Percentiles rank a stretch among this genome's conserved stretches.
Evolutionary conservation across 2,888 invertebrate species (phyloP).

Genomic region (Crossocerus cetratus): DNA sequence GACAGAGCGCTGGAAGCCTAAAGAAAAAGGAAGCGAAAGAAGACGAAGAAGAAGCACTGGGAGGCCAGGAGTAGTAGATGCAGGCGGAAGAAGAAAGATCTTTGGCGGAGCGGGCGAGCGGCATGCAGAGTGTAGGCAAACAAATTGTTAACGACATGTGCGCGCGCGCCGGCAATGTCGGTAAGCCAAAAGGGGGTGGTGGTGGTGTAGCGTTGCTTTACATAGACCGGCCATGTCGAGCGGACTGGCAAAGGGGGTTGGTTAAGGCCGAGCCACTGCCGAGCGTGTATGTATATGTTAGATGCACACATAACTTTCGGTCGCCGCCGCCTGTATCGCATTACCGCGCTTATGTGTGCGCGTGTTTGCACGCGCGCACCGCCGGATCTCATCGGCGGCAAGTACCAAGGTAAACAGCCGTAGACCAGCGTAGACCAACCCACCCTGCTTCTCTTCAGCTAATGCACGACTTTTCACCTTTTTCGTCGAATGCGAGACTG

Average conservation of each 20-base stretch:
- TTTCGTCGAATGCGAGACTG: constrained; percentile 28
- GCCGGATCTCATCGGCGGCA: constrained; percentile 40
- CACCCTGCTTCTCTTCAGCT: constrained; percentile 15
- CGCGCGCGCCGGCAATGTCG: background rate
- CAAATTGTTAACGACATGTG: constrained; percentile 46
- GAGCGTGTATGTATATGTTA: background rate
- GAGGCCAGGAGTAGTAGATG: too few species aligned
- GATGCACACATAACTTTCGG: constrained; percentile 9
- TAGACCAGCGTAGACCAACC: constrained; percentile 24
- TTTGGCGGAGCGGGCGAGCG: constrained; percentile 38
- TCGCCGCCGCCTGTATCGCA: constrained; percentile 17
- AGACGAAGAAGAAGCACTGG: background rate
- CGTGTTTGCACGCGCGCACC: too few species aligned
- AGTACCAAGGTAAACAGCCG: constrained; percentile 49
- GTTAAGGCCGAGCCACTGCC: background rate
- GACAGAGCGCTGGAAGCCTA: too few species aligned
- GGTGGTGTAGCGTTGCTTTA: background rate
- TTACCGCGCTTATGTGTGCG: constrained; percentile 26
- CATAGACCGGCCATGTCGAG: background rate
- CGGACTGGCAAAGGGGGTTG: constrained; percentile 8
- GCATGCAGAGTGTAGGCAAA: constrained; percentile 28
- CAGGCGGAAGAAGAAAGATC: constrained; percentile 1
- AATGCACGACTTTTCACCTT: constrained; percentile 35
- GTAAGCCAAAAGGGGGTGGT: constrained; percentile 19
- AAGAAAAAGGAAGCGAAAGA: too few species aligned